Conservation (phyloP, 2,113 vertebrate species). For the Chamaetylas fuelleborni region DNA sequence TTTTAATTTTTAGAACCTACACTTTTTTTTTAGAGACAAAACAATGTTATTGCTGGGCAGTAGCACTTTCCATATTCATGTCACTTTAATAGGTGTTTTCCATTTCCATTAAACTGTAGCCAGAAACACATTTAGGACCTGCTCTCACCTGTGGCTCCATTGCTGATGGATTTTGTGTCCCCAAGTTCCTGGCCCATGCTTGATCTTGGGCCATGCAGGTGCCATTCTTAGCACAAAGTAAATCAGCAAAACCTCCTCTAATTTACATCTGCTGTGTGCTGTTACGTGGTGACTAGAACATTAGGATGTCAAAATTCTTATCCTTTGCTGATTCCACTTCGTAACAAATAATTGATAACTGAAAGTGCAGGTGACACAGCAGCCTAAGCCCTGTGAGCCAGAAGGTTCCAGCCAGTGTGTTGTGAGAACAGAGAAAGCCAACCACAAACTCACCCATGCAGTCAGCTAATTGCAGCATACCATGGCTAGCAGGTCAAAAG, state of each 20-base stretch:
- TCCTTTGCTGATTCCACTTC: not conserved
- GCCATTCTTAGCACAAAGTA: not conserved
- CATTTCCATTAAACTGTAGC: not conserved
- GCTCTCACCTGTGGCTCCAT: accelerated
- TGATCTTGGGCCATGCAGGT: not conserved
- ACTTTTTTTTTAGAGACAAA: not conserved
- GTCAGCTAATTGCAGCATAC: not conserved
- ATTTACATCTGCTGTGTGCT: not conserved
- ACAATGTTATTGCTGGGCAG: not conserved
- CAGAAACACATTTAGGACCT: not conserved
- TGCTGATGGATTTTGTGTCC: not conserved
- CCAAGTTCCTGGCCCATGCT: not conserved
- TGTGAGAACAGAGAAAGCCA: not conserved
- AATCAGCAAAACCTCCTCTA: not conserved
- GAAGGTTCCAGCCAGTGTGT: not conserved
- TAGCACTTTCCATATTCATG: not conserved
- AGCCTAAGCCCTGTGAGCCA: not conserved
- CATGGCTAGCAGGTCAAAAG: not conserved
- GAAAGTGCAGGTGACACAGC: not conserved
- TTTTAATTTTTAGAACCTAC: not conserved
- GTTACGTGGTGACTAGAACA: not conserved
- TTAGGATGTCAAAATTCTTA: not conserved
- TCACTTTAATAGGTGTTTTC: not conserved
- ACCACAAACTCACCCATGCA: not conserved
- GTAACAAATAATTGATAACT: not conserved